These are phyloP conservation scores for Apeltes quadracus DNA, from an alignment of 2,113 vertebrate genomes.

Conservation along the genomic window DNA sequence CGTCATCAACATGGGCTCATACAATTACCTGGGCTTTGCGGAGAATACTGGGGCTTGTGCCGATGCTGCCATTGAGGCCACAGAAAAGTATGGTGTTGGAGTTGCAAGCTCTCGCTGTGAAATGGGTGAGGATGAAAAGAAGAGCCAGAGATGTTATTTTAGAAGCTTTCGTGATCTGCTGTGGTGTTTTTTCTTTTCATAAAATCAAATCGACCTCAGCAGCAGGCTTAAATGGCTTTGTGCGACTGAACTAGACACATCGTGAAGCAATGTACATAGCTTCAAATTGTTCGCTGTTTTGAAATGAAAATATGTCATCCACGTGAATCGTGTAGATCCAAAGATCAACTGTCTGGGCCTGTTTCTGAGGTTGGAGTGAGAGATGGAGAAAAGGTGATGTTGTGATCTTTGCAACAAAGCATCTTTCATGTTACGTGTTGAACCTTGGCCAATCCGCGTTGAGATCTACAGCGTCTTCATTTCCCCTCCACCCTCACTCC, in stretches of 20 bases:
- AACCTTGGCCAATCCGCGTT: too few species aligned
- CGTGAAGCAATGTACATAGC: not conserved
- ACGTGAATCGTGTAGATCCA: too few species aligned
- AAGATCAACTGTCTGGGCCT: too few species aligned
- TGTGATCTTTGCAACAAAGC: too few species aligned
- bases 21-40: slow-evolving; percentile 98
- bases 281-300: too few species aligned
- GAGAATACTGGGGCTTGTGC: slow-evolving; percentile 87
- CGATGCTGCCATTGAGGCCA: slow-evolving; percentile 82
- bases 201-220: not conserved
- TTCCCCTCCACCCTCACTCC: too few species aligned
- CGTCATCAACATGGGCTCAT: slow-evolving; percentile 98
- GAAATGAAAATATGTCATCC: too few species aligned
- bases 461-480: too few species aligned
- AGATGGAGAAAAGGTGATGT: too few species aligned
- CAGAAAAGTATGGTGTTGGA: slow-evolving; percentile 87
- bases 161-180: not conserved
- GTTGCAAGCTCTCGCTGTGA: slow-evolving; percentile 93
- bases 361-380: too few species aligned
- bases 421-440: too few species aligned
- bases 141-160: not conserved
- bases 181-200: not conserved
- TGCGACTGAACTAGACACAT: slow-evolving; percentile 5
- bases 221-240: slow-evolving; percentile 8
- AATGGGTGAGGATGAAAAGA: slow-evolving; percentile 83